phyloP scores from a whole-genome alignment of 2,797 vertebrate species.

The Semotilus atromaculatus region DNA sequence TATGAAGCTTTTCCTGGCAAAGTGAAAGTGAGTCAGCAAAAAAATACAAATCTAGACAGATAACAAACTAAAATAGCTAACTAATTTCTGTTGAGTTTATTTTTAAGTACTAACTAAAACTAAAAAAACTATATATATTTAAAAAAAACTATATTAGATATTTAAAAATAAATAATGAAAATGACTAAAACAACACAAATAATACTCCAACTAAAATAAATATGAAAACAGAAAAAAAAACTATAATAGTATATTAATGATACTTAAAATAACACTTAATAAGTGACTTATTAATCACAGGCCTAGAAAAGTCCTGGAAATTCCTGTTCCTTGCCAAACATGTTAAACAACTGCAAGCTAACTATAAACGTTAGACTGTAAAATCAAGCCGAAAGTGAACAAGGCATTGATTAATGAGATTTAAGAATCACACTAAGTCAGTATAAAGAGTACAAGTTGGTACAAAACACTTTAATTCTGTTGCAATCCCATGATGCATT shows the following conservation, averaged over 20 bases:
- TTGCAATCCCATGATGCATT: conserved; percentile 12
- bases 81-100: background rate
- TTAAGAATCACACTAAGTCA: background rate
- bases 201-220: background rate
- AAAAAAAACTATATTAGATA: background rate
- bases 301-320: background rate
- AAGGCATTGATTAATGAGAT: background rate
- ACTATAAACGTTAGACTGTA: background rate
- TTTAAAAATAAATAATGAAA: background rate
- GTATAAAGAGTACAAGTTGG: background rate
- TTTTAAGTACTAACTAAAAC: background rate
- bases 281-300: background rate
- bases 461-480: background rate
- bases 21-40: conserved; percentile 7
- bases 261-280: background rate
- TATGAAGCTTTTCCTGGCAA: background rate
- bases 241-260: background rate
- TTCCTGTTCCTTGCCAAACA: background rate
- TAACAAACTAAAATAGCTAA: background rate
- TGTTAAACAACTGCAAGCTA: background rate
- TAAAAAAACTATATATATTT: background rate
- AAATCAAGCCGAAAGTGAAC: background rate
- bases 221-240: background rate
- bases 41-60: background rate
- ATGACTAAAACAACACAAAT: background rate